These are phyloP conservation scores for Adelosebastes latens DNA, from an alignment of 2,797 vertebrate species.

Conservation along the genomic window DNA sequence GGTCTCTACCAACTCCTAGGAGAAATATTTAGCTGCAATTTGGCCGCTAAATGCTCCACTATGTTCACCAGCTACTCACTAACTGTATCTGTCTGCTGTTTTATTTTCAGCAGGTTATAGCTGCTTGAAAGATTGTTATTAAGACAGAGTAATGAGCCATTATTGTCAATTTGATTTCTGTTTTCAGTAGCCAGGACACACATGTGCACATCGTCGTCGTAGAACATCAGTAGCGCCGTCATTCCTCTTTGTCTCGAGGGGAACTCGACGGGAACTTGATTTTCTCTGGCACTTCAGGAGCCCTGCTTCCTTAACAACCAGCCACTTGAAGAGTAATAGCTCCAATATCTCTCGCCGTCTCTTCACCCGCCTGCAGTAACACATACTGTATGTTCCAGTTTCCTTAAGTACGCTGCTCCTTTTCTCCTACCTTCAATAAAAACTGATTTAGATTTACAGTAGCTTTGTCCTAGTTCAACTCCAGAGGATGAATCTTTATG, in stretches of 20 bases:
- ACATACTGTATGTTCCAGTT: conserved; percentile 7
- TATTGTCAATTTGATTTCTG: neutral
- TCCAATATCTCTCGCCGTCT: conserved; percentile 15
- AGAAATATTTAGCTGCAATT: neutral
- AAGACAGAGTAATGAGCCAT: neutral
- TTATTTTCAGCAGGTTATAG: neutral
- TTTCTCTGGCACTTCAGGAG: conserved; percentile 35
- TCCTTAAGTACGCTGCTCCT: neutral
- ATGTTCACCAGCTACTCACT: neutral
- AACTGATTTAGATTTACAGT: neutral
- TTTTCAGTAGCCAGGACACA: neutral
- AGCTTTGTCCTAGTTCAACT: neutral
- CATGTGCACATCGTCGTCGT: neutral
- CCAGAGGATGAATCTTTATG: neutral
- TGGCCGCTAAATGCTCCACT: neutral
- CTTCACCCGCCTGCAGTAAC: neutral
- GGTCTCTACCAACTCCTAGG: neutral
- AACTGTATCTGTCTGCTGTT: neutral
- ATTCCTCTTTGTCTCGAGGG: neutral
- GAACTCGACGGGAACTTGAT: conserved; percentile 33
- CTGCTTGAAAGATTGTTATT: neutral
- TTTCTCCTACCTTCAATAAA: conserved; percentile 6
- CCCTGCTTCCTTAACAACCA: conserved; percentile 13
- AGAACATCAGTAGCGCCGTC: neutral
- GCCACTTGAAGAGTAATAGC: conserved; percentile 41